Evolutionary conservation across 2,888 invertebrate genomes (phyloP).

Genomic region (Heliconius sara): DNA sequence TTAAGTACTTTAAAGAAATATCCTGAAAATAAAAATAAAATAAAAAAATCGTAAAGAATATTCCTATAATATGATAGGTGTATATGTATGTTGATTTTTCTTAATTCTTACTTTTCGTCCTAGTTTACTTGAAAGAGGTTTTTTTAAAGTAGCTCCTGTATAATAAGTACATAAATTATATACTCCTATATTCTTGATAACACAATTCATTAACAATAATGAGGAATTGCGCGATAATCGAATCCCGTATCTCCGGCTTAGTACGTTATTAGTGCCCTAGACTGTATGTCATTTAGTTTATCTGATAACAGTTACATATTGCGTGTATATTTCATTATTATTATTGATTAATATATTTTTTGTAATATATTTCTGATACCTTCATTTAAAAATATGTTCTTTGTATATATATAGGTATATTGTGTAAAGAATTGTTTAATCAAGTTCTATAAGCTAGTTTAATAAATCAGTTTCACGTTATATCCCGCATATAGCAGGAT

Average conservation of each 20-base stretch:
- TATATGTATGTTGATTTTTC: not conserved
- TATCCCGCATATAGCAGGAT: too few species aligned
- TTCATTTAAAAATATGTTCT: too few species aligned
- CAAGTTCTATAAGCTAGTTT: too few species aligned
- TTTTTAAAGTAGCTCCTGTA: not conserved
- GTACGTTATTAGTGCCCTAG: not conserved
- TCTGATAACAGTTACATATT: not conserved
- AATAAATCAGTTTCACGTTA: too few species aligned
- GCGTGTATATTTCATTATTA: not conserved
- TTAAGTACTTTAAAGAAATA: too few species aligned
- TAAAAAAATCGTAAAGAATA: too few species aligned
- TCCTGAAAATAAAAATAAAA: too few species aligned
- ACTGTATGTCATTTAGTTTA: conserved; percentile 6
- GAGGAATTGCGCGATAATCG: not conserved
- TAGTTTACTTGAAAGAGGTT: not conserved
- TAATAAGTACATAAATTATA: not conserved
- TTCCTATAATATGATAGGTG: not conserved
- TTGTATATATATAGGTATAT: not conserved
- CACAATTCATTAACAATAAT: not conserved
- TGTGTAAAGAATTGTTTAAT: too few species aligned
- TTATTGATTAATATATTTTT: not conserved
- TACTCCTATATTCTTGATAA: not conserved
- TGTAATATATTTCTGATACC: not conserved
- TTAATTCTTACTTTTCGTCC: not conserved
- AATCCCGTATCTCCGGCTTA: not conserved